phyloP scores from a whole-genome alignment of 2,797 vertebrate species.

The Neoniphon sammara region DNA sequence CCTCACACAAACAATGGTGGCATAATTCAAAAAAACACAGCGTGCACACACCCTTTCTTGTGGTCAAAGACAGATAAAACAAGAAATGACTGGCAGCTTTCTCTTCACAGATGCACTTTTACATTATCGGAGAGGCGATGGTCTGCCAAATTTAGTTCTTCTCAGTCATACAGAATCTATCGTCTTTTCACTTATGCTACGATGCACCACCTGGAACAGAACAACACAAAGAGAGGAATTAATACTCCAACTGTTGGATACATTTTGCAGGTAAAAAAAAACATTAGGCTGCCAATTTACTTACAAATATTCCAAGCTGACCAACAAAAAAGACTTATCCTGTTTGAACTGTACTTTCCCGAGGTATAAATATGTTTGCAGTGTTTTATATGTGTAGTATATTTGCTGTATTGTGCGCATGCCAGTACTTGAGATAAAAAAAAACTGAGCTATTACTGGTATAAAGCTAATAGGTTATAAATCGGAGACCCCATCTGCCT shows the following conservation, averaged over 20 bases:
- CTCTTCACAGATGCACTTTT: not conserved
- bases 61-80: not conserved
- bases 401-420: too few relatives aligned
- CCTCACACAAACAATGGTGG: not conserved
- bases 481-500: constrained; percentile 15
- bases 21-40: not conserved
- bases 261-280: not conserved
- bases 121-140: not conserved
- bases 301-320: not conserved
- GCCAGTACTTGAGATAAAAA: too few relatives aligned
- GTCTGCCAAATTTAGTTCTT: not conserved
- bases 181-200: not conserved
- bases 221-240: not conserved
- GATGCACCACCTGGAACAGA: constrained; percentile 30
- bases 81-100: too few relatives aligned
- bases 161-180: not conserved
- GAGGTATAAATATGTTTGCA: too few relatives aligned
- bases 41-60: not conserved
- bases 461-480: not conserved
- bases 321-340: not conserved
- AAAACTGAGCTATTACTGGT: too few relatives aligned
- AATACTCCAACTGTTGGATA: too few relatives aligned
- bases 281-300: not conserved
- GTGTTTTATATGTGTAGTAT: too few relatives aligned
- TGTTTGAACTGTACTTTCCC: too few relatives aligned